These are phyloP conservation scores for Drosophila putrida DNA, from an alignment of 2,888 invertebrate genomes.

Conservation along the genomic window DNA sequence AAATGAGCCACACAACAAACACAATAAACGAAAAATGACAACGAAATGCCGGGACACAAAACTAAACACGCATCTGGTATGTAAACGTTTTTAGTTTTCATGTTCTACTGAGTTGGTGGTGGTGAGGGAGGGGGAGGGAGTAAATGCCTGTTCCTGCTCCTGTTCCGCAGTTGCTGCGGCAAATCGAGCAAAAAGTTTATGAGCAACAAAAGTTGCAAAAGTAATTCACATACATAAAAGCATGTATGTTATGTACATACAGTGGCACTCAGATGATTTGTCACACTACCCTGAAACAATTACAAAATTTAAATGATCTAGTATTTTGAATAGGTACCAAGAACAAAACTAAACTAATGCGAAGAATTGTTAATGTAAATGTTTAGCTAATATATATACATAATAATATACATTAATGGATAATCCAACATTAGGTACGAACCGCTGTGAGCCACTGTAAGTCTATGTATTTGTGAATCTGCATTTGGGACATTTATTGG, in stretches of 20 bases:
- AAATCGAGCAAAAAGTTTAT: constrained; percentile 14
- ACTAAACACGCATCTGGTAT: constrained; percentile 38
- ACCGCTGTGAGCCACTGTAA: too few relatives aligned
- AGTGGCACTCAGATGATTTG: too few relatives aligned
- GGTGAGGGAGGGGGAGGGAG: not conserved
- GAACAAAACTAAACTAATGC: too few relatives aligned
- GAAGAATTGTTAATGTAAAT: too few relatives aligned
- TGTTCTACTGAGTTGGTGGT: not conserved
- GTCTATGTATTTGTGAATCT: not conserved
- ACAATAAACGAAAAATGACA: constrained; percentile 24
- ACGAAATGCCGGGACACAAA: constrained; percentile 43
- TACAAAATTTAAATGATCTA: too few relatives aligned
- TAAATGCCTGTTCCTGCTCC: not conserved
- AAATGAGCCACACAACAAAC: constrained; percentile 13
- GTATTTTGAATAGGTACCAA: too few relatives aligned
- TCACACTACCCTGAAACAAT: too few relatives aligned
- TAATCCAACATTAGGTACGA: too few relatives aligned
- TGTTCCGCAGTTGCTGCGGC: not conserved
- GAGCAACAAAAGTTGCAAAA: constrained; percentile 3
- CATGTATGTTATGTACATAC: not conserved
- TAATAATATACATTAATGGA: too few relatives aligned
- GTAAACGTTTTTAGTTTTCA: constrained; percentile 32
- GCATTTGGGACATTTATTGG: constrained; percentile 4
- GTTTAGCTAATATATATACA: too few relatives aligned
- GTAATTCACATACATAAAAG: not conserved